Evolutionary conservation across 1,140 invertebrate species (phyloP), one percentile per base, ranked within the genome.

Genomic region (Ceratoteleas bidentatus): DNA sequence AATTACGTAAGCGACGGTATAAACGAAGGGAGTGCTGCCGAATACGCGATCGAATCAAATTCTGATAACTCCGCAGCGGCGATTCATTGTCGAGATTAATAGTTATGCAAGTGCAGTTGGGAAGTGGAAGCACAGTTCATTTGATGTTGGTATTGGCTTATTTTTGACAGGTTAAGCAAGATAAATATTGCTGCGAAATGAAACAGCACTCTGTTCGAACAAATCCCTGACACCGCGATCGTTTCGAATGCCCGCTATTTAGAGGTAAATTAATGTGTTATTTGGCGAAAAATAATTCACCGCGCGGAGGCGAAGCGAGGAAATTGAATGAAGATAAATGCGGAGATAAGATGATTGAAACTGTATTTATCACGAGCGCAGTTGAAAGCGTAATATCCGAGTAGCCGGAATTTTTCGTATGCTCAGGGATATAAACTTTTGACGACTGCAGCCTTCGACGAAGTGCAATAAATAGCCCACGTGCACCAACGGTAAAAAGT

Each of bases 11-110:
- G 49, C 36, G 45, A 64, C 64, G 24, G 36, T 45, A 68, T 68
- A 57, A 74, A 52, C 49, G 69, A 68, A 62, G 69, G 61, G 57
- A 66, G 40, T 40, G 40, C 76, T 47, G 40, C 76, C 60, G 68
- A 79, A 65, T 66, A 57, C 60, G 45, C 50, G 56, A 74, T 74
- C 47, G 33, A 73, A 74, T 80, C 77, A 74, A 74, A 80, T 80
- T 62, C 36, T 54, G 69, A 80, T 73, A 60, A 43, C 45, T 66
- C 47, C 47, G 54, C 40, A 70, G 58, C 52, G 54, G 16, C 52
- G 53, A 78, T 70, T 61, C 57, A 62, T 34, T 10, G 38, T 43
- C 13, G 32, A 79, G 68, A 79, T 73, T 79, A 79, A 79, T 73
- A 61, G 40, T 73, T 79, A 61, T 54, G 62, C 34, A 78, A 78